Evolutionary conservation across 2,888 invertebrate genomes (phyloP), one percentile per base, ranked within the genome.

Genomic region (Drosophila setosimentum): DNA sequence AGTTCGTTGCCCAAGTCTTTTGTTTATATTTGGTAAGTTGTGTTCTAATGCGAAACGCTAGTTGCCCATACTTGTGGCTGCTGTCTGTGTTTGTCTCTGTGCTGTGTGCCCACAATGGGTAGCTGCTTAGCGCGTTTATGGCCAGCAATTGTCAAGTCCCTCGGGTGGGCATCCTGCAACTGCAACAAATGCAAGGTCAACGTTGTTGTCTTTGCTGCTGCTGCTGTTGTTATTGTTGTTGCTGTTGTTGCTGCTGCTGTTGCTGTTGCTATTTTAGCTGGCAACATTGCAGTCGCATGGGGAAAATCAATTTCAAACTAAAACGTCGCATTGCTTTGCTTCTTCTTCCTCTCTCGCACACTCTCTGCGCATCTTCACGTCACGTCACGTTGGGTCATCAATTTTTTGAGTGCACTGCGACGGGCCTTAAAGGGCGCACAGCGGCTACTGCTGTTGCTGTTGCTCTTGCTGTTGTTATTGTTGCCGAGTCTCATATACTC

Each of bases 381-480:
- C 85, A 89, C 89, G 76, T 90, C 85, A 90, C 91, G 90, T 89
- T 83, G 88, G 90, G 76, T 91, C 90, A 91, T 89, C 85, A 91
- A 78, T 89, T 89, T 89, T 89, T 87, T 76, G 87, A 81, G 89
- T 87, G 85, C 88, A 82, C 84, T 76, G 85, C 82, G 49, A 65
- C 69, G 71, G 66, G 73, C 85, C 91, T 90, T 86, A 76, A 90
- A 86, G 85, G 91, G 89, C 80, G 55, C 63, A 62, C 57, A 54
- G 29, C 57, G 27, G 73, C 58, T 27, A 40, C 75, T 48, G 60
- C 68, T 70, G 61, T 45, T 35, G 42, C 51, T 64, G 66, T 62
- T 53, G 58, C 49, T 55, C 66, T 68, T 70, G 86, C 80, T 63
- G 66, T 73, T 88, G 82, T 89, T 82, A 83, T 83, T 89, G 74